A percentile compares a stretch with the other conserved stretches of the same genome.
These are phyloP conservation scores for Podilymbus podiceps DNA, from an alignment of 2,113 vertebrate genomes.

Conservation along the genomic window DNA sequence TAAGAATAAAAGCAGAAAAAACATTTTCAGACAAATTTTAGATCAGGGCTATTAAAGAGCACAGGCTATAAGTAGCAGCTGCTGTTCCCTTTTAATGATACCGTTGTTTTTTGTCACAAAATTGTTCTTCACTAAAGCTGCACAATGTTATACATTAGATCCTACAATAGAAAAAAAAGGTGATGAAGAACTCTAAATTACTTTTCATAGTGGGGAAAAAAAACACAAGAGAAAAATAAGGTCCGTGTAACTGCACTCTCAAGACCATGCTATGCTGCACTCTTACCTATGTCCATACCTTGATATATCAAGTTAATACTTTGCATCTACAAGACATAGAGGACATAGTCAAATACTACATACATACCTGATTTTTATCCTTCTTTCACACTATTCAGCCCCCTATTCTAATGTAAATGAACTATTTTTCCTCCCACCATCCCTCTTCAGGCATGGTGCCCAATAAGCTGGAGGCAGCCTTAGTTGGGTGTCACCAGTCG, in stretches of 20 bases:
- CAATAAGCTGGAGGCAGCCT: background rate
- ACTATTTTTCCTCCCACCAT: background rate
- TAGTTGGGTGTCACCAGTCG: background rate
- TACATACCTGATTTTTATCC: background rate
- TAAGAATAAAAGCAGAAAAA: background rate
- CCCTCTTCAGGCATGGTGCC: background rate
- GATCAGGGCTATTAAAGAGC: background rate
- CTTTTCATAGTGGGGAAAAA: background rate
- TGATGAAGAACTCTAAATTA: background rate
- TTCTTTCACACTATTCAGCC: background rate
- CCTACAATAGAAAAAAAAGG: background rate
- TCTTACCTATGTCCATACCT: background rate
- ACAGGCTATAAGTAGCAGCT: background rate
- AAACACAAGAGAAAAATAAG: background rate
- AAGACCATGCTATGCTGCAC: background rate
- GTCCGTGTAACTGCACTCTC: background rate
- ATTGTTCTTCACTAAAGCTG: background rate
- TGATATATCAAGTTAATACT: background rate
- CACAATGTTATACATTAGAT: background rate
- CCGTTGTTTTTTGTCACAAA: background rate
- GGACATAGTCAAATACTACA: background rate
- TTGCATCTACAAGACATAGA: background rate
- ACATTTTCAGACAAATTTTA: background rate
- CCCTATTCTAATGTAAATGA: background rate
- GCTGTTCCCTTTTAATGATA: background rate